These are phyloP conservation scores for Beroe forskalii DNA, from an alignment of 37 sponge, comb jelly and placozoan species.

Conservation along the genomic window DNA sequence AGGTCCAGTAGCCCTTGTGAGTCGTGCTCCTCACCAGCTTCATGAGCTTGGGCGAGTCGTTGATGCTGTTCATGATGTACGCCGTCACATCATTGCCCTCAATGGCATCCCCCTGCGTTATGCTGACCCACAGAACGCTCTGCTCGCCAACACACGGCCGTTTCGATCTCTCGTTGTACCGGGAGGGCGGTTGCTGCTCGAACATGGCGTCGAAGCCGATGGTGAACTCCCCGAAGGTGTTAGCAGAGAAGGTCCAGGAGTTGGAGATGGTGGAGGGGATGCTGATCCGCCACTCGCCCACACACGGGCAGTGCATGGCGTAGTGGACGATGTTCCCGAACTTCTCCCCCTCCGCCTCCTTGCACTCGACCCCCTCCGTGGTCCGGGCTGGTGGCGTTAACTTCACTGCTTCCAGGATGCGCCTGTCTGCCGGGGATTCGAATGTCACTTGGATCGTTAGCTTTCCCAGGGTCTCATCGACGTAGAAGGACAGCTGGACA, in stretches of 20 bases:
- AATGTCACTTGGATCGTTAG: constrained; percentile 24
- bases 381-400: background rate
- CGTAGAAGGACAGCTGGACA: background rate
- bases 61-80: background rate
- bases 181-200: background rate
- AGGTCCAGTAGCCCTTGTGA: background rate
- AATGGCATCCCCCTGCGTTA: background rate
- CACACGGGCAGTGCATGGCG: constrained; percentile 42
- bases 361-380: background rate
- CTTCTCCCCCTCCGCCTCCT: background rate
- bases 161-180: background rate
- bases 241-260: background rate
- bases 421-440: background rate
- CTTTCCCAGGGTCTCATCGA: constrained; percentile 31
- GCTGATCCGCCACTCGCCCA: constrained; percentile 29
- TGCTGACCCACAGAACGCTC: background rate
- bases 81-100: background rate
- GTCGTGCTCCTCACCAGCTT: background rate
- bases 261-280: background rate
- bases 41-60: background rate
- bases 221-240: constrained; percentile 53
- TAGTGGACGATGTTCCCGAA: constrained; percentile 54
- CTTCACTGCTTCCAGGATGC: background rate
- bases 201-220: constrained; percentile 27
- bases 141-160: constrained; percentile 29